Percentiles rank a stretch among this genome's conserved stretches.
phyloP scores from a whole-genome alignment of 2,113 vertebrate species.

The Pseudopodoces humilis region DNA sequence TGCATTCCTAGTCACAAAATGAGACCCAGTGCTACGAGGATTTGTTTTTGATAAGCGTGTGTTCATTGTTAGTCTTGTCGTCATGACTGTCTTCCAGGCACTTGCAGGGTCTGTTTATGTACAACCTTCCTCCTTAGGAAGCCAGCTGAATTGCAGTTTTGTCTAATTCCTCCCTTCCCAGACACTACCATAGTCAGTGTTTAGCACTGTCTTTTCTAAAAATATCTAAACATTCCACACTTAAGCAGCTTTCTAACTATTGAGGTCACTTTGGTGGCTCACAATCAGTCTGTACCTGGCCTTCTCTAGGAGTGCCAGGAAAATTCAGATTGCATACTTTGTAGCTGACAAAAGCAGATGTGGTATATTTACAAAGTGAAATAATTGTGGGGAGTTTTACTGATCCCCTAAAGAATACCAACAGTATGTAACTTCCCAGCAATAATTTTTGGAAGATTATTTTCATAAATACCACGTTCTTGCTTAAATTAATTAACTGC shows the following conservation, averaged over 20 bases:
- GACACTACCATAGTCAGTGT: background rate
- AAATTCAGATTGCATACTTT: background rate
- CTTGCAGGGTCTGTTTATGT: background rate
- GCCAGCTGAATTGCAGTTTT: background rate
- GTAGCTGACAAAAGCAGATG: background rate
- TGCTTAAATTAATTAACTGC: background rate
- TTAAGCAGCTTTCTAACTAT: background rate
- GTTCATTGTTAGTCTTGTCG: background rate
- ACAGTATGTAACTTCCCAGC: background rate
- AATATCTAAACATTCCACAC: background rate
- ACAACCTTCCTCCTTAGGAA: background rate
- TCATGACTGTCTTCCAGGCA: background rate
- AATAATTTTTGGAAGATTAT: background rate
- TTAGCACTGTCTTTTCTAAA: background rate
- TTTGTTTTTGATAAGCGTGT: rapidly evolving
- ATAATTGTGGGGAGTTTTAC: background rate
- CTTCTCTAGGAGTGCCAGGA: background rate
- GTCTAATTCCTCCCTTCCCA: conserved; percentile 14
- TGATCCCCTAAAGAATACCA: background rate
- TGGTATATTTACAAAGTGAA: background rate
- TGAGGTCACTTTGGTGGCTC: background rate
- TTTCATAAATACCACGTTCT: background rate
- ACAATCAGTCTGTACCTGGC: background rate
- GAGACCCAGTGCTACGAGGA: background rate
- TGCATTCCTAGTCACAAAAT: background rate